Percentiles rank a stretch among this genome's conserved stretches.
phyloP scores from a whole-genome alignment of 1,140 invertebrate genomes.

The Sycophila sp. region DNA sequence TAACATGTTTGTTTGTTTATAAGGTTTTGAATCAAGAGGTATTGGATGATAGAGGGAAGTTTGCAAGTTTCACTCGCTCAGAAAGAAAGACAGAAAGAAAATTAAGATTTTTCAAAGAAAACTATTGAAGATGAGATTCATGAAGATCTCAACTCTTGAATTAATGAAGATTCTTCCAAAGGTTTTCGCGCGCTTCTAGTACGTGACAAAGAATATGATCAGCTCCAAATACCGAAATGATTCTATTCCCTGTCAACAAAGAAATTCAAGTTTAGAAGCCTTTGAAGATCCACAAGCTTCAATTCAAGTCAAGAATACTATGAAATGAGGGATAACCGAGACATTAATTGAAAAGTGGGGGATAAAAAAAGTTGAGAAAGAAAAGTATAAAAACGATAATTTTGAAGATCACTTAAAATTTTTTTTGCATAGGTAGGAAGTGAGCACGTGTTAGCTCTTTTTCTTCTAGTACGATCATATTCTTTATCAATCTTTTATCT shows the following conservation, averaged over 20 bases:
- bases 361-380: slow-evolving; percentile 24
- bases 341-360: neutral
- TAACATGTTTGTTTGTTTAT: slow-evolving; percentile 68
- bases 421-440: slow-evolving; percentile 50
- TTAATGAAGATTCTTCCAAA: slow-evolving; percentile 56
- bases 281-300: slow-evolving; percentile 59
- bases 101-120: slow-evolving; percentile 61
- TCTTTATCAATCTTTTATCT: slow-evolving; percentile 61
- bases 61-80: slow-evolving; percentile 63
- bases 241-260: slow-evolving; percentile 60
- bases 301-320: slow-evolving; percentile 44
- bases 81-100: slow-evolving; percentile 62
- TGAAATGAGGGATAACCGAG: slow-evolving; percentile 24
- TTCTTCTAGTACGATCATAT: slow-evolving; percentile 61
- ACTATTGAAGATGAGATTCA: slow-evolving; percentile 61
- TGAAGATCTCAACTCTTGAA: slow-evolving; percentile 62
- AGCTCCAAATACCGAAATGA: slow-evolving; percentile 52
- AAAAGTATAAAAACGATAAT: slow-evolving; percentile 44
- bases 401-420: slow-evolving; percentile 55
- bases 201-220: slow-evolving; percentile 67
- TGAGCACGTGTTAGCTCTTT: slow-evolving; percentile 53
- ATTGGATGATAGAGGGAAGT: slow-evolving; percentile 69
- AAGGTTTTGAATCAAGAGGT: slow-evolving; percentile 70
- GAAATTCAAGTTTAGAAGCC: slow-evolving; percentile 59
- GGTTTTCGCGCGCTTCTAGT: slow-evolving; percentile 60